Percentiles rank a stretch among this genome's conserved stretches.
phyloP scores from a whole-genome alignment of 2,113 vertebrate species.

The human (Homo sapiens) region DNA sequence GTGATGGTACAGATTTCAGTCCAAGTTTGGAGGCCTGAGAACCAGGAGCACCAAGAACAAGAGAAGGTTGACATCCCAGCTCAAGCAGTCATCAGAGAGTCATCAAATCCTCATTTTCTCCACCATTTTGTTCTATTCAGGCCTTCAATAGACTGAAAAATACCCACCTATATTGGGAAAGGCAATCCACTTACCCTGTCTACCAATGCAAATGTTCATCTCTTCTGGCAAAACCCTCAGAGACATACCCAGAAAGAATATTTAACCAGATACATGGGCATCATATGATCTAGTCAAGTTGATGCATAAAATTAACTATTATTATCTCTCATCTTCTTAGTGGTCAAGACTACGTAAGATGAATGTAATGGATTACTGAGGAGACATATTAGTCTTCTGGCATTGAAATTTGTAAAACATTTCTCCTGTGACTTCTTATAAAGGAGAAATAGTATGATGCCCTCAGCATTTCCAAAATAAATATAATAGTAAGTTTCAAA shows the following conservation, averaged over 20 bases:
- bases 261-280: not conserved
- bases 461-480: not conserved
- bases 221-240: not conserved
- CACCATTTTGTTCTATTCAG: not conserved
- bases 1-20: not conserved
- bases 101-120: not conserved
- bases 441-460: not conserved
- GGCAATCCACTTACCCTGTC: too few species aligned
- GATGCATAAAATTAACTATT: not conserved
- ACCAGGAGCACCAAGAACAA: not conserved
- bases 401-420: not conserved
- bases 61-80: not conserved
- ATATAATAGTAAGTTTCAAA: not conserved
- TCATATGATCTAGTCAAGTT: too few species aligned
- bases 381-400: not conserved
- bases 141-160: not conserved
- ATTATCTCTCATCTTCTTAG: not conserved
- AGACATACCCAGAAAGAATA: not conserved
- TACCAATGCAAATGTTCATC: not conserved
- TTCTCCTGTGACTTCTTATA: not conserved
- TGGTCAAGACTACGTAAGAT: not conserved
- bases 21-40: not conserved
- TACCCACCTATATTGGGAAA: not conserved
- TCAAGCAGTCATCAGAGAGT: not conserved
- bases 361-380: not conserved